Conservation (phyloP, 37 sponge, comb jelly and placozoan species). For the Aplysina aerophoba region DNA sequence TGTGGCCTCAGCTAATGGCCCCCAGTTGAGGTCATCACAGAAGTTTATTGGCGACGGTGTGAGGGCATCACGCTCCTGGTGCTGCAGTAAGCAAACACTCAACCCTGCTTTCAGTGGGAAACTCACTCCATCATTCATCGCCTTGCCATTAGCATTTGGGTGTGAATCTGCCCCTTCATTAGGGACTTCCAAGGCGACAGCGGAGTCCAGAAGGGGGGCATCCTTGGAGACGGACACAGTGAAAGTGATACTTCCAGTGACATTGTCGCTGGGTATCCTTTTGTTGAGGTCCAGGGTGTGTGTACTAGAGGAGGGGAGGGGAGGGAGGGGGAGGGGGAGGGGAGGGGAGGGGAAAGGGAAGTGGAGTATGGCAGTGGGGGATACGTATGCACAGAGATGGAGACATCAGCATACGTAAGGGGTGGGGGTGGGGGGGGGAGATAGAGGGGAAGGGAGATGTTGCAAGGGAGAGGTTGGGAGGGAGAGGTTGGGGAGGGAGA, state of each 20-base stretch:
- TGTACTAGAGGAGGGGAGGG: neutral
- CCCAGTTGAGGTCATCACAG: neutral
- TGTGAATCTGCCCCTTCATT: neutral
- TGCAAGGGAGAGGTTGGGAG: neutral
- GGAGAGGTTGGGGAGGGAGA: too few species aligned
- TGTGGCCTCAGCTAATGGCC: too few species aligned
- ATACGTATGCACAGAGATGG: neutral
- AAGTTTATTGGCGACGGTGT: constrained; percentile 23
- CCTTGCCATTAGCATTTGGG: neutral
- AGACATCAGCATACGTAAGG: neutral
- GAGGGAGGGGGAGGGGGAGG: neutral
- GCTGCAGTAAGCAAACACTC: too few species aligned
- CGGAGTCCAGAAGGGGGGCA: neutral
- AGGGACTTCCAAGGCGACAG: neutral
- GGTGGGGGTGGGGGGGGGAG: neutral
- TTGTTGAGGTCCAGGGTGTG: constrained; percentile 18
- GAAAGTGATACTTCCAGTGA: constrained; percentile 11
- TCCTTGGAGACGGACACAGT: constrained; percentile 17
- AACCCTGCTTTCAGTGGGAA: neutral
- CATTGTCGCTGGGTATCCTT: constrained; percentile 11
- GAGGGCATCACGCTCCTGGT: neutral
- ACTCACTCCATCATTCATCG: too few species aligned
- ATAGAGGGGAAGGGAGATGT: neutral
- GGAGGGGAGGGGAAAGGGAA: neutral
- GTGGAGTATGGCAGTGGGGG: neutral